Base-by-base conservation (phyloP, 2,888 invertebrate genomes). In the Mimachlamys varia region DNA sequence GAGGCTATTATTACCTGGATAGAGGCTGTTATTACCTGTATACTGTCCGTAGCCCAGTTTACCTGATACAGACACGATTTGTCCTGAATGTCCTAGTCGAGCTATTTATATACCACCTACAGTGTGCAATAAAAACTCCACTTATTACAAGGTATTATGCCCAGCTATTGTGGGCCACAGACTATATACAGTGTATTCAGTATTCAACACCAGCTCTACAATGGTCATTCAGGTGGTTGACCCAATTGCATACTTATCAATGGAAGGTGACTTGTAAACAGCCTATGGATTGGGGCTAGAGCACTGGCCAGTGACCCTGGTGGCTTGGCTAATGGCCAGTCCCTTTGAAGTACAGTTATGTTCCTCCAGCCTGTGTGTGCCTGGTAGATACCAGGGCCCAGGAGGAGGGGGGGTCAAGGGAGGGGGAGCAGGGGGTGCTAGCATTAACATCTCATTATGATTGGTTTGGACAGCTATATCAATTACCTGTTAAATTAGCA, bases 191-290 rank as follows among this genome's bases (percentile, higher is more conserved):
- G 33, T 76, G 76, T 76, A 76, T 76, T 76, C 76, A 76, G 76
- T 76, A 76, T 76, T 76, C 76, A 76, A 7, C 76, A 76, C 76
- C 76, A 76, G 76, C 33, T 76, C 76, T 33, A 27, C 76, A 76
- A 76, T 76, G 76, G 76, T 76, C 76, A 76, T 76, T 76, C 76
- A 76, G 76, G 76, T 76, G 76, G 76, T 76, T 76, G 76, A 76
- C 76, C 76, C 76, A 76, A 76, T 76, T 76, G 76, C 76, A 76
- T 76, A 76, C 76, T 76, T 76, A 76, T 76, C 76, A 76, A 33
- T 76, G 76, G 27, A 7, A 76, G 76, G 76, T 76, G 76, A 33
- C 76, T 76, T 33, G 76, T 76, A 27, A 76, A 76, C 76, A 76
- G 76, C 76, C 33, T 76, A 27, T 33, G 33, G 33, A 76, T 76